These are phyloP conservation scores for Anhinga rufa DNA, from an alignment of 2,113 vertebrate species.

Conservation along the genomic window DNA sequence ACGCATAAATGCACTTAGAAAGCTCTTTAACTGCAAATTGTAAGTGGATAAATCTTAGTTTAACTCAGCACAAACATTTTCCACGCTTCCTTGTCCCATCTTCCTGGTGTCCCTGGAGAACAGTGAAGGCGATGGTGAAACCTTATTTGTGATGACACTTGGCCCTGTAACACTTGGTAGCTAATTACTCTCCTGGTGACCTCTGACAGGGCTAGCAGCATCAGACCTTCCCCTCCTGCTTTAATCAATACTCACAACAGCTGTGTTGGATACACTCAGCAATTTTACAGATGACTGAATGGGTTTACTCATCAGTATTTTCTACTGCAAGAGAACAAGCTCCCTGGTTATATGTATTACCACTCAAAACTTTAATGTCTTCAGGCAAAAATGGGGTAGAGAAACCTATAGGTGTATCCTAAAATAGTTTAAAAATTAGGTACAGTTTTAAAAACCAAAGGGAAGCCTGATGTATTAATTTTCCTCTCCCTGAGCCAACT, in stretches of 20 bases:
- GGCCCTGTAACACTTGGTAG: conserved; percentile 10
- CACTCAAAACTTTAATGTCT: not conserved
- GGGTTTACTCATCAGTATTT: conserved; percentile 42
- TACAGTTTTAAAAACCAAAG: not conserved
- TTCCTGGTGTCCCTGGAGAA: conserved; percentile 1
- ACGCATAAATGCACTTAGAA: conserved; percentile 3
- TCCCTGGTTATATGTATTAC: not conserved
- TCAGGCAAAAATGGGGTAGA: not conserved
- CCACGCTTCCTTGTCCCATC: conserved; percentile 10
- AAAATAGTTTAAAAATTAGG: conserved; percentile 2
- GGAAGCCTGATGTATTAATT: not conserved
- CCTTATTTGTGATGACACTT: conserved; percentile 34
- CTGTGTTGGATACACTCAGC: not conserved
- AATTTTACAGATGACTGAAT: not conserved
- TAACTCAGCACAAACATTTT: conserved; percentile 38
- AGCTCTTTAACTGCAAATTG: conserved; percentile 27
- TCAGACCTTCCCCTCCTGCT: not conserved
- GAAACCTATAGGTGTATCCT: not conserved
- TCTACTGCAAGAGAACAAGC: not conserved
- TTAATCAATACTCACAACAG: conserved; percentile 28
- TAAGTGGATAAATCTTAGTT: conserved; percentile 48
- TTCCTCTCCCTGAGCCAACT: not conserved
- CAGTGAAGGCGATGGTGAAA: not conserved
- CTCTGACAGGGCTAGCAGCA: conserved; percentile 18
- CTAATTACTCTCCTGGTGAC: conserved; percentile 43